A percentile compares a stretch with the other conserved stretches of the same genome.
These are phyloP conservation scores for Drosophila leontia DNA, from an alignment of 1,140 invertebrate genomes.

Conservation along the genomic window DNA sequence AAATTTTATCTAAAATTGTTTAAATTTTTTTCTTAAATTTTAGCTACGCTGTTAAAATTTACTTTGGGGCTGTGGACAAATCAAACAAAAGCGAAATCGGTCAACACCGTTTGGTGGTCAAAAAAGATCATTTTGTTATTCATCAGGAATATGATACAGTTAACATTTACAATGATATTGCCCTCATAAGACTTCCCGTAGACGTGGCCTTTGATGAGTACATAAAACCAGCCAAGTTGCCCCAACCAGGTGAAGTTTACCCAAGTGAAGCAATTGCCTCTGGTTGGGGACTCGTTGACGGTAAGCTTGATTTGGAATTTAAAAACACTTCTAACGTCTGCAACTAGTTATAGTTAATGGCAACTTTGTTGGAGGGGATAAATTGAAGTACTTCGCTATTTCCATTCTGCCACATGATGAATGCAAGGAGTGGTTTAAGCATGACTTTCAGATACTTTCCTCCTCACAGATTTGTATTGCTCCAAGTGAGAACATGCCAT, in stretches of 20 bases:
- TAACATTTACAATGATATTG: slow-evolving; percentile 3
- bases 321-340: neutral
- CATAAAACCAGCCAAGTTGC: slow-evolving; percentile 18
- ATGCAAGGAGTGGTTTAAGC: neutral
- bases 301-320: neutral
- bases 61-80: slow-evolving; percentile 5
- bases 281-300: slow-evolving; percentile 5
- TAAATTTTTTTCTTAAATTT: neutral
- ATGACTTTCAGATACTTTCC: rapidly evolving
- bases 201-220: slow-evolving; percentile 18
- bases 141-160: neutral
- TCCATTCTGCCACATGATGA: neutral
- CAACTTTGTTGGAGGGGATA: neutral
- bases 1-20: too few relatives aligned
- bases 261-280: neutral
- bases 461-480: neutral
- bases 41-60: neutral
- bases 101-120: neutral
- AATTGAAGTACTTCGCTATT: neutral
- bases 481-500: neutral
- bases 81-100: neutral
- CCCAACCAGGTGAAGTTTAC: neutral
- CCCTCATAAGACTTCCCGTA: slow-evolving; percentile 17
- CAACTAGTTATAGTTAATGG: neutral
- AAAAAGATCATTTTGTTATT: neutral